Percentiles rank a stretch among this genome's conserved stretches.
phyloP scores from a whole-genome alignment of 2,113 vertebrate species.

The Archocentrus centrarchus region DNA sequence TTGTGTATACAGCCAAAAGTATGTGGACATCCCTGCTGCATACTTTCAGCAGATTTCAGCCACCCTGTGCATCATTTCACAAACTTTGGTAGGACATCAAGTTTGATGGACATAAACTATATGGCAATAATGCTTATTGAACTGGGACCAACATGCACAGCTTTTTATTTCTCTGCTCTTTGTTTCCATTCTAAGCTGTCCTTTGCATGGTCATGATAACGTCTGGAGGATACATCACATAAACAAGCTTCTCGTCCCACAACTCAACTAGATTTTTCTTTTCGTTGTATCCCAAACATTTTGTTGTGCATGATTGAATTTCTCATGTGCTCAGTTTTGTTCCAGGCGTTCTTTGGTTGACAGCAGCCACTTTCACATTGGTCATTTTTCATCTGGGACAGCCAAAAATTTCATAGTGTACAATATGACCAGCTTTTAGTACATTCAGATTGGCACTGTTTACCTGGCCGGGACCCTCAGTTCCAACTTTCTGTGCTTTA shows the following conservation, averaged over 20 bases:
- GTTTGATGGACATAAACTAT: not conserved
- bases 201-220: not conserved
- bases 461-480: not conserved
- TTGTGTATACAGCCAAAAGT: not conserved
- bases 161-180: not conserved
- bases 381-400: not conserved
- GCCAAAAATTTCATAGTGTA: accelerated
- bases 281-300: not conserved
- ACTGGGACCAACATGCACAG: not conserved
- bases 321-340: too few relatives aligned
- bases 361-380: not conserved
- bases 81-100: not conserved
- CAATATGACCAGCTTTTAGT: not conserved
- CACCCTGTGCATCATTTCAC: too few relatives aligned
- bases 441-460: not conserved
- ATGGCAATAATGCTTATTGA: not conserved
- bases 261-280: not conserved
- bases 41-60: too few relatives aligned
- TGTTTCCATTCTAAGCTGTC: not conserved
- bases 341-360: too few relatives aligned
- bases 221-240: not conserved
- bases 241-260: not conserved
- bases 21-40: not conserved
- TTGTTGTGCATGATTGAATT: not conserved
- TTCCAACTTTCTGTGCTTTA: not conserved